phyloP scores from a whole-genome alignment of 2,888 invertebrate species.

The Stenichneumon culpator region DNA sequence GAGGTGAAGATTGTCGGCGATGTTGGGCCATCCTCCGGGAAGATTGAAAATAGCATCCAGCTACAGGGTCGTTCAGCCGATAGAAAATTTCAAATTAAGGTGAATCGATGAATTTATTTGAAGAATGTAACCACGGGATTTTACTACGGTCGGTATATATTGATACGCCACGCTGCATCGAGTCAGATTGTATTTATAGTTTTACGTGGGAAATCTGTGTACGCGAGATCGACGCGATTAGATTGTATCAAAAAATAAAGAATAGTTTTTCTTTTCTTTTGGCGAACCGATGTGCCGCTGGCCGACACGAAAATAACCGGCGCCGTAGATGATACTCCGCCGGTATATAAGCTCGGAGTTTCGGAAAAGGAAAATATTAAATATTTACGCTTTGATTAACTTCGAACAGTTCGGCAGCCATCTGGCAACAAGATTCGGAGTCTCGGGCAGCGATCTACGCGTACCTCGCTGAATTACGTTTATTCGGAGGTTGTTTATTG shows the following conservation, averaged over 20 bases:
- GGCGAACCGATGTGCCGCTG: background rate
- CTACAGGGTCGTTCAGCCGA: constrained; percentile 81
- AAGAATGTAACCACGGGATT: constrained; percentile 6
- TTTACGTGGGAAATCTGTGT: constrained; percentile 2
- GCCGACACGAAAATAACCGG: constrained; percentile 60
- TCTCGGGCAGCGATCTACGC: background rate
- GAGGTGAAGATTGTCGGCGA: constrained; percentile 48
- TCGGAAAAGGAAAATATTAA: constrained; percentile 43
- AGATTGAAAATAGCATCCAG: constrained; percentile 80
- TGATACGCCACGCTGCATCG: background rate
- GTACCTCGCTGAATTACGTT: constrained; percentile 18
- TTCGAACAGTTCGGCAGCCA: constrained; percentile 45
- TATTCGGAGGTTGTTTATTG: constrained; percentile 70
- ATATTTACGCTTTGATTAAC: constrained; percentile 64
- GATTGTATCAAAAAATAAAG: too few relatives aligned
- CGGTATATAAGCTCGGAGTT: constrained; percentile 23
- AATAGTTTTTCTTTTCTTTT: constrained; percentile 6
- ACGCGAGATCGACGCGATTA: background rate
- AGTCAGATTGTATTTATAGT: constrained; percentile 12
- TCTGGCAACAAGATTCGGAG: constrained; percentile 46
- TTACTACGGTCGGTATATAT: background rate
- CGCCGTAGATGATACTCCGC: constrained; percentile 13
- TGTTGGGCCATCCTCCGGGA: constrained; percentile 72
- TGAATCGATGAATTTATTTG: constrained; percentile 58
- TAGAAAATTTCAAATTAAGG: constrained; percentile 82